These are phyloP conservation scores for Allophyes oxyacanthae DNA, from an alignment of 2,888 invertebrate species.

Conservation along the genomic window DNA sequence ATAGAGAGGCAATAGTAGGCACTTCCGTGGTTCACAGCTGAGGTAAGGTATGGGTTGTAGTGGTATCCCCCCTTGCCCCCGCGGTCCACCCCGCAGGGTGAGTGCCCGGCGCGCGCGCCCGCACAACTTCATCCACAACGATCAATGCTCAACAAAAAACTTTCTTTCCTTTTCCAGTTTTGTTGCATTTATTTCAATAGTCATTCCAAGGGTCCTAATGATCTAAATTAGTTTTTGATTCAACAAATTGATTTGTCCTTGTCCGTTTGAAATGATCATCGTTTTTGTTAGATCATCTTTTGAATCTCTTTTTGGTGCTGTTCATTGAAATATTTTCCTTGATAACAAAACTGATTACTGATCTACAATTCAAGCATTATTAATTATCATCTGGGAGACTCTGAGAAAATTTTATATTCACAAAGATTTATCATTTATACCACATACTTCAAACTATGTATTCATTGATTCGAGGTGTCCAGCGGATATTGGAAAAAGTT, in stretches of 20 bases:
- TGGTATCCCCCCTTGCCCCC: conserved; percentile 44
- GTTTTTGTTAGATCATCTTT: conserved; percentile 49
- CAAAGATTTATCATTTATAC: conserved; percentile 13
- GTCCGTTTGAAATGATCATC: conserved; percentile 54
- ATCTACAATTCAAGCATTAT: conserved; percentile 3
- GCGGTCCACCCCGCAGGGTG: conserved; percentile 63
- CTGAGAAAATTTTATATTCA: conserved; percentile 1
- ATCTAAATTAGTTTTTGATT: conserved; percentile 28
- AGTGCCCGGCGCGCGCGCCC: conserved; percentile 66
- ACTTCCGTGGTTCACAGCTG: conserved; percentile 62
- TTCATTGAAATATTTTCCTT: conserved; percentile 29
- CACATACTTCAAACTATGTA: conserved; percentile 2
- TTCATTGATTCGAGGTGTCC: conserved; percentile 9
- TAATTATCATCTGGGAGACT: neutral
- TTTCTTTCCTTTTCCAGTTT: conserved; percentile 65
- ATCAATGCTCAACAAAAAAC: conserved; percentile 63
- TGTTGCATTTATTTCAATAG: conserved; percentile 58
- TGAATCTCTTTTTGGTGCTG: conserved; percentile 51
- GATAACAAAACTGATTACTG: conserved; percentile 4
- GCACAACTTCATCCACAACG: conserved; percentile 60
- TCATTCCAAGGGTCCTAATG: conserved; percentile 37
- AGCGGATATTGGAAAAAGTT: conserved; percentile 58
- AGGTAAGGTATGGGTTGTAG: conserved; percentile 51
- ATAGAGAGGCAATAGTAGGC: conserved; percentile 40
- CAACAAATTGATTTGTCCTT: conserved; percentile 39